Evolutionary conservation across 2,113 vertebrate species (phyloP).

Genomic region (Aspiorhynchus laticeps): DNA sequence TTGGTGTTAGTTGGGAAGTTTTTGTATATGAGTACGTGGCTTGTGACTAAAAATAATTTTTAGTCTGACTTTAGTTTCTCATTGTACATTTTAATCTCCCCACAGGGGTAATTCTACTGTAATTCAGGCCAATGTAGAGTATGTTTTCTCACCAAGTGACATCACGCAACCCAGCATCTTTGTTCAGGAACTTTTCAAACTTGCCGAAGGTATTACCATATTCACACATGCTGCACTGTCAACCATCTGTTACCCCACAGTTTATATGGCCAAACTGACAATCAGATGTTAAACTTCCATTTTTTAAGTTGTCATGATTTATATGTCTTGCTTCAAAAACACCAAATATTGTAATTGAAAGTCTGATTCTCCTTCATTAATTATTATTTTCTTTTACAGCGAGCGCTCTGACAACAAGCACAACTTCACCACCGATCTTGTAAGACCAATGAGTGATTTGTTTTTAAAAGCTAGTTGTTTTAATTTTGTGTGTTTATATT

Average conservation of each 20-base stretch:
- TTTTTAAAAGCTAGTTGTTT: background rate
- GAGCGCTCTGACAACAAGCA: background rate
- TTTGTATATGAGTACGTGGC: background rate
- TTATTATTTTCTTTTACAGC: background rate
- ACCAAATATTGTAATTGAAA: background rate
- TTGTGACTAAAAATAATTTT: background rate
- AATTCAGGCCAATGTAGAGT: slow-evolving; percentile 43
- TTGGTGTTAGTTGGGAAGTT: background rate
- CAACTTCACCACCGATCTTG: background rate
- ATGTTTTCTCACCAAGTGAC: slow-evolving; percentile 24
- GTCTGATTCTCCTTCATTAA: background rate
- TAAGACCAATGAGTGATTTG: no score
- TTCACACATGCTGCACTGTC: background rate
- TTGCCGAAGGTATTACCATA: slow-evolving; percentile 2
- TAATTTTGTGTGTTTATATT: background rate
- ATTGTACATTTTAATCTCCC: background rate
- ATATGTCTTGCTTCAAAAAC: background rate
- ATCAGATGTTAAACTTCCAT: background rate
- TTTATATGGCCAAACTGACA: background rate
- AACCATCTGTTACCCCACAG: background rate
- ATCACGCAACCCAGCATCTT: slow-evolving; percentile 9
- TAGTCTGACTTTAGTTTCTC: background rate
- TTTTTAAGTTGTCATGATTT: background rate
- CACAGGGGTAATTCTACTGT: background rate
- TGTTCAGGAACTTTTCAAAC: slow-evolving; percentile 19